Evolutionary conservation across 2,797 vertebrate species (phyloP).

Genomic region (Muraenolepis orangiensis): DNA sequence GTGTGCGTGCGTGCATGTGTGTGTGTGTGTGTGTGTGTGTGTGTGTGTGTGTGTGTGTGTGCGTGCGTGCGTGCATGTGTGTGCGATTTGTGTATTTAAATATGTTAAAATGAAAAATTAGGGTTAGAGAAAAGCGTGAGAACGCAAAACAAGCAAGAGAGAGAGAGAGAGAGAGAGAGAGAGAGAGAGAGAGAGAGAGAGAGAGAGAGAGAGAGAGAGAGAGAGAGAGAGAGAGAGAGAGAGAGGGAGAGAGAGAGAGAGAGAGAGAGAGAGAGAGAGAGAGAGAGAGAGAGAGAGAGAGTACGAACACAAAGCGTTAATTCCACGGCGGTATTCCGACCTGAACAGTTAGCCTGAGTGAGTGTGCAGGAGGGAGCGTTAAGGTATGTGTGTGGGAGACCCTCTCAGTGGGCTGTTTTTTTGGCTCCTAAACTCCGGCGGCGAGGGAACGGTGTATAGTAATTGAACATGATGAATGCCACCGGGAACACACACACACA

Average conservation of each 20-base stretch:
- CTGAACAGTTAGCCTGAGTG: conserved; percentile 18
- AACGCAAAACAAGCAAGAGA: too few relatives aligned
- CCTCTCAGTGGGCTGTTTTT: conserved; percentile 15
- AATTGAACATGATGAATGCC: conserved; percentile 49
- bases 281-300: too few relatives aligned
- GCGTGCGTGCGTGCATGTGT: not conserved
- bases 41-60: not conserved
- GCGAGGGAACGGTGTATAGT: conserved; percentile 30
- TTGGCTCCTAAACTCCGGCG: conserved; percentile 16
- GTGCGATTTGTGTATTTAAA: conserved; percentile 8
- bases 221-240: not conserved
- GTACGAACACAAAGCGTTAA: not conserved
- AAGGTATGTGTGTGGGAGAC: conserved; percentile 32
- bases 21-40: too few relatives aligned
- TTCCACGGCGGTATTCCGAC: conserved; percentile 39
- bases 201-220: not conserved
- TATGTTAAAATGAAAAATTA: not conserved
- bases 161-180: too few relatives aligned
- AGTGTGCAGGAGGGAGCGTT: not conserved
- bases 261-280: not conserved
- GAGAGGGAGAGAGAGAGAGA: not conserved
- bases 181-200: not conserved
- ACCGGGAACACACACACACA: conserved; percentile 7
- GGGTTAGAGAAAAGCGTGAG: not conserved
- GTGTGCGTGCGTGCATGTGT: too few relatives aligned